A percentile compares a stretch with the other conserved stretches of the same genome.
Conservation (phyloP, 2,888 invertebrate genomes). For the Drosophila villosipedis region DNA sequence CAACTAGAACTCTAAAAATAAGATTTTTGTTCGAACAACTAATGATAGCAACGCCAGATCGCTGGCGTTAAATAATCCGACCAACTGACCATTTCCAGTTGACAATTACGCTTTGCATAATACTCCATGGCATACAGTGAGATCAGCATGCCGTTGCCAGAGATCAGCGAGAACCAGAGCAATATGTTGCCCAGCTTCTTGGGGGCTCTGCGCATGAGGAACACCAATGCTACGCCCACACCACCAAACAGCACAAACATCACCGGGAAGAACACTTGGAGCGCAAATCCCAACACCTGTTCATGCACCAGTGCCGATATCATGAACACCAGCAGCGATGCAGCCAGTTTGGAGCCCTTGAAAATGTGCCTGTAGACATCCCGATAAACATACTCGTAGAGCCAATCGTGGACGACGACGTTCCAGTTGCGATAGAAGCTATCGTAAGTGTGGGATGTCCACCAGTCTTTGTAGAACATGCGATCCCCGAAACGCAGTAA, state of each 20-base stretch:
- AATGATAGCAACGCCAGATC: conserved; percentile 85
- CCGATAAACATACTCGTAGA: conserved; percentile 94
- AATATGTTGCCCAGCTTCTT: conserved; percentile 90
- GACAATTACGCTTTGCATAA: conserved; percentile 82
- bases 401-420: conserved; percentile 96
- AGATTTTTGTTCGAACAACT: conserved; percentile 28
- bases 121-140: conserved; percentile 93
- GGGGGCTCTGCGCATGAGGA: conserved; percentile 86
- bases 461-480: conserved; percentile 96
- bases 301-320: conserved; percentile 96
- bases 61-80: conserved; percentile 85
- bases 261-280: conserved; percentile 95
- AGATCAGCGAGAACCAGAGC: conserved; percentile 92
- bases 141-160: conserved; percentile 89
- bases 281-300: conserved; percentile 91
- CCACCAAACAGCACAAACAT: conserved; percentile 92
- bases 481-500: conserved; percentile 94
- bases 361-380: conserved; percentile 87
- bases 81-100: conserved; percentile 62
- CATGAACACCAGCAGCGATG: conserved; percentile 89
- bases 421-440: conserved; percentile 98
- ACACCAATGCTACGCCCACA: conserved; percentile 87
- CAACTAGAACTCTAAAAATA: conserved; percentile 33
- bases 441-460: conserved; percentile 94
- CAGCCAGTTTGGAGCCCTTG: conserved; percentile 85